Evolutionary conservation across 2,797 vertebrate species (phyloP), one percentile per base, ranked within the genome.

Genomic region (Sebastes umbrosus): DNA sequence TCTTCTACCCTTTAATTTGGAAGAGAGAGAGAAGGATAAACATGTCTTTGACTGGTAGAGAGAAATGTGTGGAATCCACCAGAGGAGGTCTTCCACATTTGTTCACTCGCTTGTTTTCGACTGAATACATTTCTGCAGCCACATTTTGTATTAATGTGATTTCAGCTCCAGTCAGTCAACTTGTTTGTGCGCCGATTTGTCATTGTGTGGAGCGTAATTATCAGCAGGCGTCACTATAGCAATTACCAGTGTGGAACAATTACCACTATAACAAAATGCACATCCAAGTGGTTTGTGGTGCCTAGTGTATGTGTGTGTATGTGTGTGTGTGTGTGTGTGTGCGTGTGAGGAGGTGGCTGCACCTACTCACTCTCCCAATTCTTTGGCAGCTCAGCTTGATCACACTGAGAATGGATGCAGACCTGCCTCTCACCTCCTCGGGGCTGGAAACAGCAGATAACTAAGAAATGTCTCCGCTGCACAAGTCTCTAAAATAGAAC

Each of bases 41-140:
- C 93, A 92, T 89, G 92, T 93, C 93, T 90, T 94, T 93, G 90
- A 92, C 85, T 74, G 79, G 72, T 79, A 24, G 46, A 82, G 27
- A 90, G 84, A 90, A 93, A 95, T 95, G 88, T 90, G 73, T 60
- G 90, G 95, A 96, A 96, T 96, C 84, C 87, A 79, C 75, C 57
- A 39, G 31, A 69, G 43, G 84, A 73, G 75, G 24, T 72, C 71
- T 58, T 58, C 63, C 8, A 5, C 87, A 77, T 93, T 87, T 87
- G 80, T 87, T 91, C 73, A 66, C 78, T 82, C 68, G 79, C 85
- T 89, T 27, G 75, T 90, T 25, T 54, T 59, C 20, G 2, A 8
- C 18, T 72, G 29, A 8, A 0, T 46, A 31, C 50, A 77, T 66
- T 60, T 22, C 31, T 69, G 46, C 25, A 8, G 43, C n/a, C 34